Evolutionary conservation across 2,113 vertebrate species (phyloP), one percentile per base, ranked within the genome.

Genomic region (Syrrhaptes paradoxus): DNA sequence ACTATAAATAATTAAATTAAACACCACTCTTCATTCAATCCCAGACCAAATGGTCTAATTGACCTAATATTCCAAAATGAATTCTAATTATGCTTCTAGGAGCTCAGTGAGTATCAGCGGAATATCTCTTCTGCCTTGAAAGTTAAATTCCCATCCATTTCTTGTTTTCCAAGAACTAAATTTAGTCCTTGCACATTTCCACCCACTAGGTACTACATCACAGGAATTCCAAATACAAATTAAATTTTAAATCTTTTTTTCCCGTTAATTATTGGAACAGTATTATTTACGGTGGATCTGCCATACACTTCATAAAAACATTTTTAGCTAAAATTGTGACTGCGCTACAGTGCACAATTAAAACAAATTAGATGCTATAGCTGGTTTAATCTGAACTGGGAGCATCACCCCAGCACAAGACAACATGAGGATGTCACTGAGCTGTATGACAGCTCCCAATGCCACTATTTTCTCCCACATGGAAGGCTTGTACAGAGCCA

Each of bases 1-100:
- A 82, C 24, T 45, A 34, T 6, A 17, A n/a, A 43, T 48, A 59
- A 82, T 58, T 55, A 57, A 45, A 36, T 17, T 6, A 34, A 65
- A 41, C 24, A 54, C 3, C 51, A 75, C 28, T 41, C 14, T 36
- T 63, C 54, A 36, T 19, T 45, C 76, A 68, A 26, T 72, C 62
- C 20, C 57, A 91, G n/a, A 73, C 8, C 36, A 89, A 91, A 52
- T 18, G 24, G 28, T 82, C 73, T 66, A 81, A 43, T 32, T n/a
- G 48, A 87, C 31, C 29, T 89, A 78, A 72, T 72, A 82, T 34
- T 82, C 65, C 36, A 79, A 72, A 79, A 93, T 67, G 4, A 87
- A 79, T 91, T 84, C 46, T 86, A 93, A 94, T 70, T 79, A 80
- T 51, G 49, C 67, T 86, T 95, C 58, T 84, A 49, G 58, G 67